Evolutionary conservation across 2,888 invertebrate species (phyloP), one percentile per base, ranked within the genome.

Genomic region (Biston stratarius): DNA sequence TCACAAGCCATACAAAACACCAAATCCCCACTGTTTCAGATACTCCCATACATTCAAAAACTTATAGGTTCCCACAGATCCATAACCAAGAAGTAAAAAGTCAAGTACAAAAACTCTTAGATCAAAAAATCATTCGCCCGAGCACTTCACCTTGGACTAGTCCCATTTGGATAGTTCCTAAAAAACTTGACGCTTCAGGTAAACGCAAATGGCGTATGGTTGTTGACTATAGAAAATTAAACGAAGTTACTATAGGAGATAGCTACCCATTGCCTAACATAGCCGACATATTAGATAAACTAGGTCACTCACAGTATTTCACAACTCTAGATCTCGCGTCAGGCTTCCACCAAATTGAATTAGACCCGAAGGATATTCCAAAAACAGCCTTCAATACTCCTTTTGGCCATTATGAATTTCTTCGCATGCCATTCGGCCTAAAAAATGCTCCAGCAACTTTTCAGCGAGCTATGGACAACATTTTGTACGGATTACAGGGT

Each of bases 41-140:
- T 60, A 15, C 64, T 0, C 72, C 74, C 0, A 48, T 70, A 0
- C 44, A 74, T 15, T 58, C 67, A 12, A 70, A 69, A 55, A 69
- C 47, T 5, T 74, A 70, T 33, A 15, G 72, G 0, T 70, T 69
- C 11, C 71, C 70, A 0, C 63, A 45, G 10, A 11, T 66, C 5
- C 70, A 72, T 15, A 56, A 67, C 9, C 44, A 72, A 10, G 72
- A 74, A 42, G 69, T 73, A 9, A 44, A 57, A 14, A 56, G 67
- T 5, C 70, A 71, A 61, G 44, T 60, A 6, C 3, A 33, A 3
- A 60, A 60, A 44, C 69, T 70, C 70, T 24, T 74, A 9, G 47
- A 64, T 0, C 67, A 74, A n/a, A 45, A 47, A 12, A 69, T 70
- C 1, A 72, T 68, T 5, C 7, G 53, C 33, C 66, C 67, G 0